Percentiles rank a stretch among this genome's conserved stretches.
Evolutionary conservation across 2,888 invertebrate species (phyloP).

Genomic region (Nomada flava): DNA sequence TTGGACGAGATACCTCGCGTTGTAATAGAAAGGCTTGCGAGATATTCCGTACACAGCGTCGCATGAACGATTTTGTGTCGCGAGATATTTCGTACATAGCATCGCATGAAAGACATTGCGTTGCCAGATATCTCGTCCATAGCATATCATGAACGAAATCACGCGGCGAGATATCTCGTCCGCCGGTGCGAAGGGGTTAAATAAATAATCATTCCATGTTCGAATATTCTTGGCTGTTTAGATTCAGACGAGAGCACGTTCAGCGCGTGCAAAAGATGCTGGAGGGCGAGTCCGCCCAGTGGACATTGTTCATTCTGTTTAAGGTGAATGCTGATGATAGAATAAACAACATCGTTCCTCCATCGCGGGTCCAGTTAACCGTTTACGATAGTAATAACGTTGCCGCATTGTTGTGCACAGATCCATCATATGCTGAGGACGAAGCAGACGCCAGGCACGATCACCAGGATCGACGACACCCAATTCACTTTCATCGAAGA

Average conservation of each 20-base stretch:
- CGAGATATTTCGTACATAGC: too few species aligned
- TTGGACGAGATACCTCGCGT: too few species aligned
- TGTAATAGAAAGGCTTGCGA: too few species aligned
- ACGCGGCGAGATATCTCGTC: too few species aligned
- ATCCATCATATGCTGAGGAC: slow-evolving; percentile 77
- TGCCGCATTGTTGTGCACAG: slow-evolving; percentile 39
- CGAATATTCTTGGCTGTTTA: slow-evolving; percentile 26
- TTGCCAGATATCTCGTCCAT: too few species aligned
- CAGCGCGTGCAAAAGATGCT: slow-evolving; percentile 32
- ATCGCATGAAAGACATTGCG: too few species aligned
- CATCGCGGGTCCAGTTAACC: too few species aligned
- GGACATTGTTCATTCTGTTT: slow-evolving; percentile 78
- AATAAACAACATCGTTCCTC: too few species aligned
- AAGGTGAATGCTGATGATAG: slow-evolving; percentile 66
- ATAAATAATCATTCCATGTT: background rate
- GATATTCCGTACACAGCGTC: too few species aligned
- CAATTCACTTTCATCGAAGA: slow-evolving; percentile 71
- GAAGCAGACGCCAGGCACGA: slow-evolving; percentile 70
- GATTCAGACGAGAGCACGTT: slow-evolving; percentile 66
- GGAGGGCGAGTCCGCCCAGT: slow-evolving; percentile 74
- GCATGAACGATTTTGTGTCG: too few species aligned
- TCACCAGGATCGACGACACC: slow-evolving; percentile 71
- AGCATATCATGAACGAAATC: too few species aligned
- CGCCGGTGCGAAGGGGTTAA: too few species aligned
- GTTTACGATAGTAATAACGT: background rate